Evolutionary conservation across 2,113 vertebrate genomes (phyloP), one percentile per base, ranked within the genome.

Genomic region (Gallinago paraguaiae): DNA sequence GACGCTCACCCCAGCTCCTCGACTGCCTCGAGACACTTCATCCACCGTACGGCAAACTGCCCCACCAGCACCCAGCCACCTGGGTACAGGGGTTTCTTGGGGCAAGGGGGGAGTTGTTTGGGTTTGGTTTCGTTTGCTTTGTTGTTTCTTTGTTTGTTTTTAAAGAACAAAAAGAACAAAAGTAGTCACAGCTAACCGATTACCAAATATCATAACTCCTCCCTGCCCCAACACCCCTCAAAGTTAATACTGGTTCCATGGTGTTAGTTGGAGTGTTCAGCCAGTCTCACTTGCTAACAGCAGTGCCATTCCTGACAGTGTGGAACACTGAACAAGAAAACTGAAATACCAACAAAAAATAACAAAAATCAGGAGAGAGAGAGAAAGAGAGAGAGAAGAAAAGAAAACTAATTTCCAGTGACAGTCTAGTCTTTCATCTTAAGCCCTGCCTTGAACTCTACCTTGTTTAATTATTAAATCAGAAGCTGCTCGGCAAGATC

Each of bases 391-490:
- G 48, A 71, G 61, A 70, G 76, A 39, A 79, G 79, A 93, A 88
- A 92, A 92, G 97, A 86, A 97, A 98, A 91, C 96, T 99, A 97
- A 99, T 99, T 98, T 98, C 93, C 97, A 98, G 92, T 97, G 98
- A 99, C 98, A 99, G 98, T 95, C 94, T 97, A 76, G 75, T 96
- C 98, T 99, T 98, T 99, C 98, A 99, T 98, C 98, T 96, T 86
- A 92, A 98, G 97, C 96, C 98, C 94, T 93, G 97, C 98, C 98
- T 98, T 98, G 98, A 98, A 98, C 98, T 98, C 96, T 97, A 97
- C 97, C 97, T 97, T 97, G 97, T 98, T 98, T 98, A 99, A 99
- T 99, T 98, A 99, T 99, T 99, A 98, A 98, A 98, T 97, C 98
- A 97, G 96, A 97, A 98, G 97, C 97, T 93, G 96, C 97, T 97